Evolutionary conservation across 2,797 vertebrate species (phyloP).

Genomic region (Ataeniobius toweri): DNA sequence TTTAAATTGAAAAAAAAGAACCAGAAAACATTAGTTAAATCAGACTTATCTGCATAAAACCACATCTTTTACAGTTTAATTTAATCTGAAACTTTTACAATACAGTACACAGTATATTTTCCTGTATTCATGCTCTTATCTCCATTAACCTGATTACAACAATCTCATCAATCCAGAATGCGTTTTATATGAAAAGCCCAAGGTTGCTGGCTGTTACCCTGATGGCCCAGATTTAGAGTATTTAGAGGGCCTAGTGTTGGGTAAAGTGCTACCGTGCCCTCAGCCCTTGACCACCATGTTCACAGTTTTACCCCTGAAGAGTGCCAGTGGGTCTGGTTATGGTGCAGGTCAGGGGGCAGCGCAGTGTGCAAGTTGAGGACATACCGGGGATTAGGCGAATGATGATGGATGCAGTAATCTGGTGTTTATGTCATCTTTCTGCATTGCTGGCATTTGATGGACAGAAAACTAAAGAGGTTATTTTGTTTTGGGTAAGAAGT

Average conservation of each 20-base stretch:
- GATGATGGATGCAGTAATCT: constrained; percentile 29
- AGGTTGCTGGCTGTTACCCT: neutral
- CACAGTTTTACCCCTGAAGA: constrained; percentile 38
- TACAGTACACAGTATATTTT: neutral
- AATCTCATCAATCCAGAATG: neutral
- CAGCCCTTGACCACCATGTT: constrained; percentile 41
- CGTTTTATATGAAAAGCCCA: neutral
- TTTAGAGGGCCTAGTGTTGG: constrained; percentile 31
- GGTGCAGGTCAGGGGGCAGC: constrained; percentile 57
- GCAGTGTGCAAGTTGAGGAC: constrained; percentile 18
- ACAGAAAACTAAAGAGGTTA: constrained; percentile 36
- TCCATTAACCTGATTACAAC: constrained; percentile 1
- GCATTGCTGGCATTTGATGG: constrained; percentile 44
- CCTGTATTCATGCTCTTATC: neutral
- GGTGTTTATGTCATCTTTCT: constrained; percentile 29
- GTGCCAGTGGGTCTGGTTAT: constrained; percentile 59
- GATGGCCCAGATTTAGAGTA: constrained; percentile 18
- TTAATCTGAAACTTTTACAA: neutral
- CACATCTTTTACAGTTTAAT: neutral
- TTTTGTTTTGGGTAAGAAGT: neutral
- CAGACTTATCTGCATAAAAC: neutral
- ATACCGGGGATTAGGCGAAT: constrained; percentile 42
- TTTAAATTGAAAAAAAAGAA: neutral
- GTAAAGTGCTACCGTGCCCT: constrained; percentile 52
- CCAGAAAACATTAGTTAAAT: neutral